phyloP scores from a whole-genome alignment of 1,140 invertebrate genomes.

The Zaprionus camerounensis region DNA sequence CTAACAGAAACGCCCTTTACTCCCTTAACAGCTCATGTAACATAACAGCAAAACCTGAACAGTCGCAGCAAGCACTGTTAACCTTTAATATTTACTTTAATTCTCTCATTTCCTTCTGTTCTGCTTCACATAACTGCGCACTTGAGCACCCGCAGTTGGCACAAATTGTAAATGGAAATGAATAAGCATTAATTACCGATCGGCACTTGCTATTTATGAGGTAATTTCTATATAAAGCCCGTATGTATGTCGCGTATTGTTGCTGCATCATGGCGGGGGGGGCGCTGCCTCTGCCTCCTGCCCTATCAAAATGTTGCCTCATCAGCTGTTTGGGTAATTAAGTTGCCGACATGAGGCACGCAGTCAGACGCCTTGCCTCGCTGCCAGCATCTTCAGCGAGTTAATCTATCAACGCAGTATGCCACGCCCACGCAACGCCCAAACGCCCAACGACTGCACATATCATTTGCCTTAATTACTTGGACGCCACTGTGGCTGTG shows the following conservation, averaged over 20 bases:
- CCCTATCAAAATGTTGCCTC: neutral
- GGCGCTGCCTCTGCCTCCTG: neutral
- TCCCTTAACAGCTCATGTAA: neutral
- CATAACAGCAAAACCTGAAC: neutral
- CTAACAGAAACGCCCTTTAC: neutral
- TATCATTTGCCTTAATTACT: conserved; percentile 71
- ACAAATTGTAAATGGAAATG: conserved; percentile 1
- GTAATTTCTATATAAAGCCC: neutral
- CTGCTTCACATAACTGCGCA: neutral
- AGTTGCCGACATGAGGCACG: conserved; percentile 40
- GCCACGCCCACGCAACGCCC: conserved; percentile 12
- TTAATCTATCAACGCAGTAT: conserved; percentile 70
- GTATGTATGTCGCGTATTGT: neutral
- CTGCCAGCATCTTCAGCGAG: conserved; percentile 65
- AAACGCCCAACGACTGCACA: conserved; percentile 35
- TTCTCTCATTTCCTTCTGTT: neutral
- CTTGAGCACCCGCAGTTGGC: neutral
- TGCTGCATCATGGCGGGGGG: neutral
- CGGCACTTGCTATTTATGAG: neutral
- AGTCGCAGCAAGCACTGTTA: neutral
- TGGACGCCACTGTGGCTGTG: conserved; percentile 26
- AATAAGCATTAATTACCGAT: conserved; percentile 2
- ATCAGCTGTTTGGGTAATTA: conserved; percentile 48
- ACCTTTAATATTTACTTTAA: neutral
- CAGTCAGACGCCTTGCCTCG: conserved; percentile 14